A percentile compares a stretch with the other conserved stretches of the same genome.
phyloP scores from a whole-genome alignment of 2,797 vertebrate genomes.

The Diplodus sargus region DNA sequence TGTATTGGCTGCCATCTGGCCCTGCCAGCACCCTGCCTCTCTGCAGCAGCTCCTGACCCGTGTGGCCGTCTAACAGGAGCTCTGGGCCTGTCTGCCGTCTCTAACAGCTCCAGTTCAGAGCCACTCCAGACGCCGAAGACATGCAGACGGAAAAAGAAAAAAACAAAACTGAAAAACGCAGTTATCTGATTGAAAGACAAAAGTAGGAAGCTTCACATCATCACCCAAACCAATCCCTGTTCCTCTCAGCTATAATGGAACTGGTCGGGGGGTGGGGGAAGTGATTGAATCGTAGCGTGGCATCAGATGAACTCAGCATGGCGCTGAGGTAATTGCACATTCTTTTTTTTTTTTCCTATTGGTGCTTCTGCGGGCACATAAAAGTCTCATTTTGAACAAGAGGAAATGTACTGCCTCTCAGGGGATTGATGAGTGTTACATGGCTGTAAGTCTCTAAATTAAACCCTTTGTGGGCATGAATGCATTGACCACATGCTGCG shows the following conservation, averaged over 20 bases:
- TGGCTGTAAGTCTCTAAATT: conserved; percentile 39
- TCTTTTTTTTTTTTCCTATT: conserved; percentile 13
- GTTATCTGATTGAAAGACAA: conserved; percentile 62
- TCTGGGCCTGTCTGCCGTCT: conserved; percentile 41
- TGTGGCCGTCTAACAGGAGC: conserved; percentile 15
- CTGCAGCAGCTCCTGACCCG: conserved; percentile 51
- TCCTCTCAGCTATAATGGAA: conserved; percentile 66
- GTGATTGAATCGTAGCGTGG: conserved; percentile 67
- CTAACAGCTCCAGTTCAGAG: conserved; percentile 42
- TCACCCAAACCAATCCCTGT: conserved; percentile 55
- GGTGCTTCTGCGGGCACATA: conserved; percentile 49
- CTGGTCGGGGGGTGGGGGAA: conserved; percentile 33
- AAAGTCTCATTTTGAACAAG: conserved; percentile 69
- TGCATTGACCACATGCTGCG: conserved; percentile 28
- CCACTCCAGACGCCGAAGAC: conserved; percentile 21
- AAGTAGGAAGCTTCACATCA: conserved; percentile 62
- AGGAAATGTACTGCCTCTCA: conserved; percentile 54
- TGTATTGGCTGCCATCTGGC: conserved; percentile 62
- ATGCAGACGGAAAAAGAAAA: background rate
- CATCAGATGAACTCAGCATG: conserved; percentile 76
- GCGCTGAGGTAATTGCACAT: conserved; percentile 69
- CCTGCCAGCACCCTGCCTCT: conserved; percentile 29
- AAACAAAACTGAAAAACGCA: conserved; percentile 12
- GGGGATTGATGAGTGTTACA: conserved; percentile 51
- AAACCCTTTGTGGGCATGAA: conserved; percentile 27